Conservation (phyloP, 2,888 invertebrate genomes). For the Pheosia tremula region DNA sequence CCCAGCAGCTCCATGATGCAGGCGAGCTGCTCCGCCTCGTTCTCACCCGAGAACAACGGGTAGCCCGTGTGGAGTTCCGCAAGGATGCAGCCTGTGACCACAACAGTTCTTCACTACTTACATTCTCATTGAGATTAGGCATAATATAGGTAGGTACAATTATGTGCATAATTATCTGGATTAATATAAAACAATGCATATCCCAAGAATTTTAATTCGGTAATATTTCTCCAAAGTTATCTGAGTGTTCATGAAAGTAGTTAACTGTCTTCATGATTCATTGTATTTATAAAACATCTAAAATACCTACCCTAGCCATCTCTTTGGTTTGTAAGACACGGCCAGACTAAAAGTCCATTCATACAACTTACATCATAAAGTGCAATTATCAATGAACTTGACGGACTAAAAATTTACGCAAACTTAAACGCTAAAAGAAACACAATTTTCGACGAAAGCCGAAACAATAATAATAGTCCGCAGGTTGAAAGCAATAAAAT, state of each 20-base stretch:
- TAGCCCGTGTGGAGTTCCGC: constrained; percentile 98
- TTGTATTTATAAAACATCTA: no score
- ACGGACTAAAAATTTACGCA: background rate
- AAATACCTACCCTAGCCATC: no score
- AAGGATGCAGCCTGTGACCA: constrained; percentile 92
- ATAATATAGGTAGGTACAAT: no score
- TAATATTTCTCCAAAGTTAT: no score
- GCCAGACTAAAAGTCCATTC: no score
- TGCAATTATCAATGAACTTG: background rate
- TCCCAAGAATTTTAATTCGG: no score
- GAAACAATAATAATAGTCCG: background rate
- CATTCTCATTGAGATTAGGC: no score
- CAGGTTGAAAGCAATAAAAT: background rate
- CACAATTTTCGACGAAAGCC: background rate
- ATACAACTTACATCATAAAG: background rate
- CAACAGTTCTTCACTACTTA: background rate
- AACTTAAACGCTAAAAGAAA: background rate
- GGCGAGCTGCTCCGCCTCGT: constrained; percentile 97
- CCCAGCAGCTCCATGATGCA: constrained; percentile 99
- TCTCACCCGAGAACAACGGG: constrained; percentile 98
- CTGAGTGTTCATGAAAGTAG: no score
- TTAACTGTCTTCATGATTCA: no score
- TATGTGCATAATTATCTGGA: no score
- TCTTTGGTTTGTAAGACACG: no score
- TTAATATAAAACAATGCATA: no score